Conservation (phyloP, 2,113 vertebrate genomes). For the Limnothrissa miodon region DNA sequence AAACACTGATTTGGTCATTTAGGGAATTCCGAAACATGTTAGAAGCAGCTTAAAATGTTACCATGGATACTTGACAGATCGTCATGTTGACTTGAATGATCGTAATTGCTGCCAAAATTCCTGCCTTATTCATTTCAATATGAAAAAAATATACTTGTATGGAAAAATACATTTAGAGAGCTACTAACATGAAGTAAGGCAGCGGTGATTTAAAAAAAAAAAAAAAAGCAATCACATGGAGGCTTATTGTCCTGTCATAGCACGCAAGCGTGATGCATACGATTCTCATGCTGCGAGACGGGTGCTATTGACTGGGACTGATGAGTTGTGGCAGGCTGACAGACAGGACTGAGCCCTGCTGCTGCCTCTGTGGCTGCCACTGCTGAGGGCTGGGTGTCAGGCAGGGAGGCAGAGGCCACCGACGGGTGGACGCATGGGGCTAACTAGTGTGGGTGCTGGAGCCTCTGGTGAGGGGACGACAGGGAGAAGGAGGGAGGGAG, state of each 20-base stretch:
- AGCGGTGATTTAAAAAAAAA: background rate
- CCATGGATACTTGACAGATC: slow-evolving; percentile 44
- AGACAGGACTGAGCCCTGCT: background rate
- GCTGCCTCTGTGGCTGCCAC: background rate
- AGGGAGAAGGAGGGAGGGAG: background rate
- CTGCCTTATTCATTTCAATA: background rate
- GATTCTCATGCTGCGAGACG: background rate
- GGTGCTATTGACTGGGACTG: slow-evolving; percentile 1
- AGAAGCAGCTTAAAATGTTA: slow-evolving; percentile 36
- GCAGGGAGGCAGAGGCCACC: background rate
- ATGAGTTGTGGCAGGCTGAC: background rate
- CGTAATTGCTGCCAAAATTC: background rate
- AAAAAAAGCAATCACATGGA: background rate
- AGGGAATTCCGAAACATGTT: slow-evolving; percentile 6
- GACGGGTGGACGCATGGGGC: background rate
- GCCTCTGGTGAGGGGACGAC: no score
- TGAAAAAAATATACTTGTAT: background rate
- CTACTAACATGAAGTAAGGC: background rate
- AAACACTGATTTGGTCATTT: background rate
- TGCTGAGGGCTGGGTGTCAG: background rate
- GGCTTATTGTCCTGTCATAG: background rate
- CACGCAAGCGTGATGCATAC: background rate
- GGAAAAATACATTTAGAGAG: background rate
- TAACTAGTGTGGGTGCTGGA: background rate
- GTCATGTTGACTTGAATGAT: background rate